A percentile compares a stretch with the other conserved stretches of the same genome.
Conservation (phyloP, 2,888 invertebrate species). For the Dendrolimus pini region DNA sequence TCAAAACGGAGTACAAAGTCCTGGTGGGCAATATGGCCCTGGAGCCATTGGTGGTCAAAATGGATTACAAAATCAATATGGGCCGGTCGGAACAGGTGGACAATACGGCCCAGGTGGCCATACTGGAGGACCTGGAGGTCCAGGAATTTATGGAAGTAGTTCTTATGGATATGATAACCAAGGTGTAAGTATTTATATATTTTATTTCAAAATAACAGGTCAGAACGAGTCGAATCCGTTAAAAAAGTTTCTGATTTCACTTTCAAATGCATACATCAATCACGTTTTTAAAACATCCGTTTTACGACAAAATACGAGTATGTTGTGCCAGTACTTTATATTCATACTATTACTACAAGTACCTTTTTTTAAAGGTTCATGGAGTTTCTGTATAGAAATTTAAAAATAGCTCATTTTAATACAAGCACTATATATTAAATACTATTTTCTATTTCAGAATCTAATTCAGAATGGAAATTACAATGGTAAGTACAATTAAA, state of each 20-base stretch:
- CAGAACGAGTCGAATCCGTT: too few relatives aligned
- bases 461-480: conserved; percentile 15
- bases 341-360: too few relatives aligned
- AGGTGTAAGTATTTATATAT: conserved; percentile 22
- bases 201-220: neutral
- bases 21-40: conserved; percentile 11
- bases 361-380: too few relatives aligned
- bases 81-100: conserved; percentile 2
- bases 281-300: too few relatives aligned
- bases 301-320: too few relatives aligned
- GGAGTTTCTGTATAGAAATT: too few relatives aligned
- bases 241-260: too few relatives aligned
- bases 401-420: neutral
- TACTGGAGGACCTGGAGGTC: neutral
- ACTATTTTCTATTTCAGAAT: conserved; percentile 17
- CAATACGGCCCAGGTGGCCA: conserved; percentile 6
- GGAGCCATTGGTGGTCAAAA: conserved; percentile 1
- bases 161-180: conserved; percentile 16
- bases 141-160: conserved; percentile 4
- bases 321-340: too few relatives aligned
- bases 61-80: conserved; percentile 2
- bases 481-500: conserved; percentile 18
- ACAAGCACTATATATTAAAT: neutral
- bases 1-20: conserved; percentile 3
- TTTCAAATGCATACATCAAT: too few relatives aligned